Evolutionary conservation across 2,888 invertebrate species (phyloP).

Genomic region (Euplagia quadripunctaria): DNA sequence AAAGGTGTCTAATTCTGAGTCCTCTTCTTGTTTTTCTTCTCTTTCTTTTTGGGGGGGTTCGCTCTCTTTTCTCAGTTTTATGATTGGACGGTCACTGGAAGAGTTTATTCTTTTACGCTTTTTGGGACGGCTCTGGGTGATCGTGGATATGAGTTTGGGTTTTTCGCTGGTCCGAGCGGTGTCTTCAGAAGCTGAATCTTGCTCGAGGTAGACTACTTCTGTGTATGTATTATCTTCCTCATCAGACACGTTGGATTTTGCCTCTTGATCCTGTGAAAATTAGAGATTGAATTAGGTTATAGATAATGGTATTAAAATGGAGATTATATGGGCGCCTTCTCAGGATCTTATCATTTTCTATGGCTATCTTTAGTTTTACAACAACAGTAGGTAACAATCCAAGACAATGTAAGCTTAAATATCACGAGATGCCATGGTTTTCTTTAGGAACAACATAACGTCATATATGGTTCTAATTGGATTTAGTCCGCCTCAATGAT

Average conservation of each 20-base stretch:
- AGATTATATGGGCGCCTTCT: no score
- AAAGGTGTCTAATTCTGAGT: slow-evolving; percentile 63
- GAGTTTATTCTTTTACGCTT: slow-evolving; percentile 20
- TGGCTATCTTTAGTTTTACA: no score
- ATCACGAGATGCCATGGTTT: no score
- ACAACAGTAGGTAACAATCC: no score
- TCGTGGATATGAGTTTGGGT: slow-evolving; percentile 3
- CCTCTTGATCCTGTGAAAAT: slow-evolving; percentile 28
- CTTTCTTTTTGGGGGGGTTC: not conserved
- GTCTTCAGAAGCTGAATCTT: slow-evolving; percentile 32
- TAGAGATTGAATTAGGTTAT: not conserved
- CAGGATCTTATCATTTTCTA: no score
- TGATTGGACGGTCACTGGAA: slow-evolving; percentile 24
- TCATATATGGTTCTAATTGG: no score
- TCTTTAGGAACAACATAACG: no score
- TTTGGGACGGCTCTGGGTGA: slow-evolving; percentile 2
- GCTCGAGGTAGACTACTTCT: slow-evolving; percentile 65
- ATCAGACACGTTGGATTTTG: slow-evolving; percentile 37
- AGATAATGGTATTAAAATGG: not conserved
- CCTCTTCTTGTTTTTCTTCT: slow-evolving; percentile 16
- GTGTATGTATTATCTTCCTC: slow-evolving; percentile 49
- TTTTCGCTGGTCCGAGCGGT: slow-evolving; percentile 11
- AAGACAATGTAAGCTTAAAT: no score
- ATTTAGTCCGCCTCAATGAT: no score
- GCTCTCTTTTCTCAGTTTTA: slow-evolving; percentile 4